Percentiles rank a stretch among this genome's conserved stretches.
Conservation (phyloP, 2,113 vertebrate genomes). For the Cryptotis parvus region DNA sequence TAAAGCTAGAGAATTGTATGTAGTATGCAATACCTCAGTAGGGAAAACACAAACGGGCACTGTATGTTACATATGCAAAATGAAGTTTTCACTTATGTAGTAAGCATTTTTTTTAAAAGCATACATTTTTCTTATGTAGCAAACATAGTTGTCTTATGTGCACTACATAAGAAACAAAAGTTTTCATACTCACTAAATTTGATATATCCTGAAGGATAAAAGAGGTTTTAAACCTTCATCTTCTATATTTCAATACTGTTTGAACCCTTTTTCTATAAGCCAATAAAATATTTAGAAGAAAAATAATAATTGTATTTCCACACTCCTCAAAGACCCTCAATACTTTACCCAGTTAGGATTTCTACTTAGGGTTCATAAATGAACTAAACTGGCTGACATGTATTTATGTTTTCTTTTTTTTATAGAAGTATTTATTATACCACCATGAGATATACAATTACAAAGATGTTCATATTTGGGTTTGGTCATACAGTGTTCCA, state of each 20-base stretch:
- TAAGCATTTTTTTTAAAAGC: neutral
- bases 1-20: neutral
- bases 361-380: conserved; percentile 31
- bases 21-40: neutral
- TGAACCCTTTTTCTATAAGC: neutral
- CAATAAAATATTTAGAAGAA: neutral
- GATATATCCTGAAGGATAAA: neutral
- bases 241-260: neutral
- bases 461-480: too few relatives aligned
- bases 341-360: conserved; percentile 35
- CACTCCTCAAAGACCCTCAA: neutral
- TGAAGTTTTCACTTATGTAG: conserved; percentile 1
- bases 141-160: too few relatives aligned
- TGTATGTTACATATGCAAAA: neutral
- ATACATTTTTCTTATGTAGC: too few relatives aligned
- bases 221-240: conserved; percentile 14
- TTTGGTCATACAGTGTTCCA: too few relatives aligned
- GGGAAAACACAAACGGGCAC: neutral
- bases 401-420: conserved; percentile 71
- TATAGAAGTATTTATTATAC: too few relatives aligned
- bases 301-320: conserved; percentile 29
- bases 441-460: too few relatives aligned
- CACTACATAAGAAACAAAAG: too few relatives aligned
- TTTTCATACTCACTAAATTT: too few relatives aligned
- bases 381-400: conserved; percentile 52